Percentiles rank a stretch among this genome's conserved stretches.
phyloP scores from a whole-genome alignment of 2,113 vertebrate species.

The Xyrauchen texanus region DNA sequence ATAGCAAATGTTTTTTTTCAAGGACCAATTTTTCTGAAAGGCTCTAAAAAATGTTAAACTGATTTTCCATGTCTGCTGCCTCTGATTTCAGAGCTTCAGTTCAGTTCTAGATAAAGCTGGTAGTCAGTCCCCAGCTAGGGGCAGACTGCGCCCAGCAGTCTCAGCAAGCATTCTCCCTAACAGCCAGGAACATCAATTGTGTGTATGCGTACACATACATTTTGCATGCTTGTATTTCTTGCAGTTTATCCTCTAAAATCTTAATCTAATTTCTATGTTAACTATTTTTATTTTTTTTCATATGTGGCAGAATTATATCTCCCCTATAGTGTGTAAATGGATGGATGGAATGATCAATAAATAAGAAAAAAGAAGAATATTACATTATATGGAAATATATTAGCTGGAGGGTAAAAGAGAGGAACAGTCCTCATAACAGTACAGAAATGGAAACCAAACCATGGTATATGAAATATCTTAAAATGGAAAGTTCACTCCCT shows the following conservation, averaged over 20 bases:
- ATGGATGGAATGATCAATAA: constrained; percentile 43
- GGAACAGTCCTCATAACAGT: constrained; percentile 39
- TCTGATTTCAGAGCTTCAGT: too few species aligned
- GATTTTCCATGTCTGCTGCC: too few species aligned
- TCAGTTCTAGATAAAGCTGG: too few species aligned
- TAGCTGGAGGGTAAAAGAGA: constrained; percentile 48
- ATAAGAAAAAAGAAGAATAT: constrained; percentile 23
- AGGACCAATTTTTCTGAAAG: too few species aligned
- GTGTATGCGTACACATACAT: too few species aligned
- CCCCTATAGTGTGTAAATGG: constrained; percentile 21
- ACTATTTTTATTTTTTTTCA: neutral
- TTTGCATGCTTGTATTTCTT: neutral
- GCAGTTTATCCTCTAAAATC: neutral
- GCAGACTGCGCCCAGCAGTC: too few species aligned
- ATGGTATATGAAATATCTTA: constrained; percentile 43
- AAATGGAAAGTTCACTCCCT: constrained; percentile 39
- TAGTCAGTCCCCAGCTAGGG: too few species aligned
- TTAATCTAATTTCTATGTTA: too few species aligned
- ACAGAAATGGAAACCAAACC: constrained; percentile 30
- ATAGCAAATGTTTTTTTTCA: too few species aligned
- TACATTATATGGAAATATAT: constrained; percentile 46
- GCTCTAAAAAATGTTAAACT: too few species aligned
- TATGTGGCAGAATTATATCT: neutral
- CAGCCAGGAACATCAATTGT: too few species aligned
- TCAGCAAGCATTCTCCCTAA: too few species aligned